Percentiles rank a stretch among this genome's conserved stretches.
Evolutionary conservation across 64 coral and sea anemone genomes (phyloP).

Genomic region (Pocillopora damicornis): DNA sequence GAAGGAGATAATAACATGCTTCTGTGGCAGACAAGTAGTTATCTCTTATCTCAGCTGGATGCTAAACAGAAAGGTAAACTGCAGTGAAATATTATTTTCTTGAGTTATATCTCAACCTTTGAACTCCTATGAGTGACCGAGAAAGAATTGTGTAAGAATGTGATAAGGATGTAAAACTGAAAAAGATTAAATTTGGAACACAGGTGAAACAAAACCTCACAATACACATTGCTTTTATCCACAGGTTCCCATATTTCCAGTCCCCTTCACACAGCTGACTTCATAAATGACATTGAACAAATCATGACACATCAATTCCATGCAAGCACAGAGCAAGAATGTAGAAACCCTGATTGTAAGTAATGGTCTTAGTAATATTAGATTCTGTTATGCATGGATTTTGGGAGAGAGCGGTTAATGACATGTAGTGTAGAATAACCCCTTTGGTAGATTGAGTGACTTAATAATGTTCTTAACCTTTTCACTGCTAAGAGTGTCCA

Average conservation of each 20-base stretch:
- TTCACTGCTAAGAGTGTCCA: too few relatives aligned
- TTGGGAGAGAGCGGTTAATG: background rate
- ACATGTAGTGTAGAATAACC: background rate
- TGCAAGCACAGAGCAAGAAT: slow-evolving; percentile 75
- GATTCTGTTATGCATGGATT: background rate
- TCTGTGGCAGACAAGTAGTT: slow-evolving; percentile 83
- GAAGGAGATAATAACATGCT: slow-evolving; percentile 94
- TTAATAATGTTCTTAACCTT: too few relatives aligned
- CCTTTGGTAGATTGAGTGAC: too few relatives aligned
- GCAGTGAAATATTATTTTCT: background rate
- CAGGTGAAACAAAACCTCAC: background rate
- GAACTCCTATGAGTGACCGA: too few relatives aligned
- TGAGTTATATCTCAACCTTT: too few relatives aligned
- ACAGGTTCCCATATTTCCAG: slow-evolving; percentile 48
- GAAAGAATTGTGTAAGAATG: too few relatives aligned
- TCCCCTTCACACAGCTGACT: slow-evolving; percentile 76
- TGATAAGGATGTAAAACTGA: too few relatives aligned
- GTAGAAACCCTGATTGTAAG: slow-evolving; percentile 56
- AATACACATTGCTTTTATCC: background rate
- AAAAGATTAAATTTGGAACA: too few relatives aligned
- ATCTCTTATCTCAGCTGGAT: slow-evolving; percentile 62
- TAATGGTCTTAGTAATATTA: background rate
- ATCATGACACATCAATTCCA: slow-evolving; percentile 60
- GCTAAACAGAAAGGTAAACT: slow-evolving; percentile 72
- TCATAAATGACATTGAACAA: slow-evolving; percentile 59